These are phyloP conservation scores for Nothobranchius furzeri DNA, from an alignment of 2,113 vertebrate genomes.

Conservation along the genomic window DNA sequence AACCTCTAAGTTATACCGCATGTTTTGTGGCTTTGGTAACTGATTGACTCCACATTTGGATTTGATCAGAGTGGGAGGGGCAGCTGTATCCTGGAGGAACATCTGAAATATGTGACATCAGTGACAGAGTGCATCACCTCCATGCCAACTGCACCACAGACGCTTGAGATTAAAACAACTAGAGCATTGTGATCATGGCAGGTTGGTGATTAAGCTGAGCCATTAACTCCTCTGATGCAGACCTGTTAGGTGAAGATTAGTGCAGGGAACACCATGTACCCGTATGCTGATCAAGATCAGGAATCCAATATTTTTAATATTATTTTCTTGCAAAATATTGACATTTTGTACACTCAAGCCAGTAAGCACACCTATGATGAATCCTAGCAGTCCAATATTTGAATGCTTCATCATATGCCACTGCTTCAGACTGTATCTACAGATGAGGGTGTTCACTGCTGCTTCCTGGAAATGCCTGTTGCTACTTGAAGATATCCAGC, in stretches of 20 bases:
- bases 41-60: background rate
- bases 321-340: too few relatives aligned
- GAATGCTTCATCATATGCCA: background rate
- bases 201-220: conserved; percentile 17
- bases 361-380: too few relatives aligned
- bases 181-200: conserved; percentile 55
- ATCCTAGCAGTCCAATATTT: background rate
- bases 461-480: conserved; percentile 64
- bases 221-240: background rate
- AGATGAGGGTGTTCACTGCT: conserved; percentile 58
- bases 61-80: conserved; percentile 49
- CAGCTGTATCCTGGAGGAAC: conserved; percentile 60
- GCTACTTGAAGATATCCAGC: conserved; percentile 59
- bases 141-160: conserved; percentile 64
- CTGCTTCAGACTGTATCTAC: conserved; percentile 42
- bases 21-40: conserved; percentile 3
- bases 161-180: conserved; percentile 43
- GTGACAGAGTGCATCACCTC: conserved; percentile 58
- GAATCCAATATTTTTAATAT: too few relatives aligned
- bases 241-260: background rate
- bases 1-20: background rate
- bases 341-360: too few relatives aligned
- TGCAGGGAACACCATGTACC: background rate
- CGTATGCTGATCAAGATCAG: too few relatives aligned
- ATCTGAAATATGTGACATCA: conserved; percentile 62